Conservation (phyloP, 2,113 vertebrate species). For the Alexandromys fortis region DNA sequence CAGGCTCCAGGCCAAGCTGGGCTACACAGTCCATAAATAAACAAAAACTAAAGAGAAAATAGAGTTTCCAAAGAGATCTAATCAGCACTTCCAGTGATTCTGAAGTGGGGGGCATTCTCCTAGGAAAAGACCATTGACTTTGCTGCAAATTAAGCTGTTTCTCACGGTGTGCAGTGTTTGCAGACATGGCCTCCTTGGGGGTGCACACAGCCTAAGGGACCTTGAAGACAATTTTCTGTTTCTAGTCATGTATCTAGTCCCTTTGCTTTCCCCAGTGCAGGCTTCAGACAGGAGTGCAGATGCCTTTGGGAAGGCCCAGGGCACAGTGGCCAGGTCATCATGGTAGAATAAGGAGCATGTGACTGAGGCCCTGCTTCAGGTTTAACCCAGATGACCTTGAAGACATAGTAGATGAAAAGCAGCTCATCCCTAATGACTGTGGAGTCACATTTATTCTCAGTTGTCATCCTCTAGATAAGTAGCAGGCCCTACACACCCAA, state of each 20-base stretch:
- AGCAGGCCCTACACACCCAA: not conserved
- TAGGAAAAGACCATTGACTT: constrained; percentile 5
- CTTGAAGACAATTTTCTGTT: not conserved
- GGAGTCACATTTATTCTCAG: not conserved
- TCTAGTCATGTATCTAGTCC: not conserved
- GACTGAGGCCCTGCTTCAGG: not conserved
- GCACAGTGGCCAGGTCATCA: not conserved
- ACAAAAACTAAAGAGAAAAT: not conserved
- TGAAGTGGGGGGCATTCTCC: not conserved
- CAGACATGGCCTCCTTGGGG: not conserved
- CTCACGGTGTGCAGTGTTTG: not conserved
- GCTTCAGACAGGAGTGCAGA: not conserved
- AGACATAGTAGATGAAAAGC: not conserved
- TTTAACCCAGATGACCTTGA: not conserved
- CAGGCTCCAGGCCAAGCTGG: not conserved
- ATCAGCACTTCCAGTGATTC: constrained; percentile 7
- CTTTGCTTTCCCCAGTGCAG: not conserved
- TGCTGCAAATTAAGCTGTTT: not conserved
- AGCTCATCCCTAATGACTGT: not conserved
- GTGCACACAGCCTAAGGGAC: not conserved
- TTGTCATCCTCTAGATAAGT: not conserved
- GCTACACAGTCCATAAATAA: not conserved
- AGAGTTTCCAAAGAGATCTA: not conserved
- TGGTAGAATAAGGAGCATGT: not conserved
- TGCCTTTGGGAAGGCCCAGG: not conserved